Evolutionary conservation across 23 tunicate species (phyloP).

Genomic region (Ascidia mentula): DNA sequence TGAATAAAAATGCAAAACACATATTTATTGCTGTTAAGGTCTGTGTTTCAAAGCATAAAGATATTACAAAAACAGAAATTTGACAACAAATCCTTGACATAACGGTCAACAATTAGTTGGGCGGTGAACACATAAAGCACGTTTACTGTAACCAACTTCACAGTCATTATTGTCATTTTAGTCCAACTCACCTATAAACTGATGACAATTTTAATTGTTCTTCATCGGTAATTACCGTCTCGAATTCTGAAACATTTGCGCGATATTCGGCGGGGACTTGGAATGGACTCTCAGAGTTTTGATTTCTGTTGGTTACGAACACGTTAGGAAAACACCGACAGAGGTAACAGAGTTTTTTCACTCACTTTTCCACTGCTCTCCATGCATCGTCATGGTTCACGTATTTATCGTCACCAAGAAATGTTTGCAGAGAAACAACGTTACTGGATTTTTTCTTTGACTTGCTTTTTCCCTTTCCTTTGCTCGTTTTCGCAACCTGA

Average conservation of each 20-base stretch:
- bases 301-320: neutral
- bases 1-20: too few species aligned
- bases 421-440: conserved; percentile 6
- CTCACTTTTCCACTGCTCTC: neutral
- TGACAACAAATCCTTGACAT: too few species aligned
- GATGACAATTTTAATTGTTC: conserved; percentile 6
- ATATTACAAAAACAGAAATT: too few species aligned
- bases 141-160: too few species aligned
- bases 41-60: too few species aligned
- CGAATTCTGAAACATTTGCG: conserved; percentile 16
- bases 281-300: conserved; percentile 26
- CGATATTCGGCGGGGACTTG: conserved; percentile 19
- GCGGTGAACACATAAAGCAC: too few species aligned
- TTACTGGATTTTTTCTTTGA: neutral
- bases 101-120: too few species aligned
- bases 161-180: too few species aligned
- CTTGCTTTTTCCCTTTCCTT: neutral
- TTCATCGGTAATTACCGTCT: conserved; percentile 17
- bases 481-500: neutral
- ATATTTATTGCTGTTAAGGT: too few species aligned
- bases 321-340: neutral
- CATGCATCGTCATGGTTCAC: neutral
- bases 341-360: neutral
- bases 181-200: conserved; percentile 8
- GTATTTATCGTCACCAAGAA: neutral